Conservation (phyloP, 2,888 invertebrate genomes). For the Seira musarum region DNA sequence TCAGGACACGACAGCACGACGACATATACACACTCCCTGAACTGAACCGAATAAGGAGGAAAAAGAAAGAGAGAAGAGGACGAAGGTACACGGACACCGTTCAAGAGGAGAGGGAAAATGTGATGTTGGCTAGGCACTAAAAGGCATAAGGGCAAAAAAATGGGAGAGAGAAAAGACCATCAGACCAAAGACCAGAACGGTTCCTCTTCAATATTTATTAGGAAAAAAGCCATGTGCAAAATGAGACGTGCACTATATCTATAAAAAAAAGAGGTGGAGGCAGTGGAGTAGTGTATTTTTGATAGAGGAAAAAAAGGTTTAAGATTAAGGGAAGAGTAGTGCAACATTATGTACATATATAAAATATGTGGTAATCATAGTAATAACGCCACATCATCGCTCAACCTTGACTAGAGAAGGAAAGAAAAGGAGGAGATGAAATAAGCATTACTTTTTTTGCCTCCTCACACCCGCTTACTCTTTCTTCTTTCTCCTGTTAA, state of each 20-base stretch:
- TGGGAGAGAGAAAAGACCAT: slow-evolving; percentile 9
- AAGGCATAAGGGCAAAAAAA: slow-evolving; percentile 9
- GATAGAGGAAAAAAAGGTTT: too few relatives aligned
- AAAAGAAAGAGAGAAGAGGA: background rate
- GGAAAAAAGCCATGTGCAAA: slow-evolving; percentile 25
- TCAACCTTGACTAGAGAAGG: slow-evolving; percentile 10
- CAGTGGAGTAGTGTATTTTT: too few relatives aligned
- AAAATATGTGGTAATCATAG: slow-evolving; percentile 32
- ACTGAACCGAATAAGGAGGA: slow-evolving; percentile 30
- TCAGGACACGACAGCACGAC: slow-evolving; percentile 7
- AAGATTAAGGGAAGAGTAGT: too few relatives aligned
- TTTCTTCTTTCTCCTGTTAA: slow-evolving; percentile 6
- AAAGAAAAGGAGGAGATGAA: slow-evolving; percentile 7
- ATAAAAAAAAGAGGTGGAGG: background rate
- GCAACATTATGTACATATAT: slow-evolving; percentile 17
- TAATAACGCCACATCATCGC: slow-evolving; percentile 28
- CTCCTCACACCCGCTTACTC: slow-evolving; percentile 12
- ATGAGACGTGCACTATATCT: slow-evolving; percentile 5
- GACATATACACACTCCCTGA: slow-evolving; percentile 18
- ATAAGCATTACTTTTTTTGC: slow-evolving; percentile 5
- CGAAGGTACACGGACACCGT: background rate
- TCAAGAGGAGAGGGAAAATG: slow-evolving; percentile 5
- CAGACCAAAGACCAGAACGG: slow-evolving; percentile 40
- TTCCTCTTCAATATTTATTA: slow-evolving; percentile 44
- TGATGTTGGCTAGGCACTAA: too few relatives aligned